phyloP scores from a whole-genome alignment of 2,797 vertebrate species.

The Gorsachius magnificus region DNA sequence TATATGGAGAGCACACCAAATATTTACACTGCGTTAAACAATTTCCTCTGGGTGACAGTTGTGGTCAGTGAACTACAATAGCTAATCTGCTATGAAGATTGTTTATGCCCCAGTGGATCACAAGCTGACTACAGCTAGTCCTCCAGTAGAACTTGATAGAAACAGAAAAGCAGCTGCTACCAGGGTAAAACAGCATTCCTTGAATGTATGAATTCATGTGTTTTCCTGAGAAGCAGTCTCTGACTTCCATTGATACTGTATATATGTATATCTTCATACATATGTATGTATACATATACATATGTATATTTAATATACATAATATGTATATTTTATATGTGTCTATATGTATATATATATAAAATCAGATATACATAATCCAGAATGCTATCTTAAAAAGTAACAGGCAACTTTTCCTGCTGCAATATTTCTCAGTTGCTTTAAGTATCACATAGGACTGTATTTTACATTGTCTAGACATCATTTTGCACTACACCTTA shows the following conservation, averaged over 20 bases:
- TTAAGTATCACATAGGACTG: neutral
- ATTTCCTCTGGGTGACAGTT: conserved; percentile 37
- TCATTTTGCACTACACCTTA: neutral
- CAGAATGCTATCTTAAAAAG: neutral
- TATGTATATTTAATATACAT: too few relatives aligned
- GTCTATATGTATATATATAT: too few relatives aligned
- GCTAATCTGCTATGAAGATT: conserved; percentile 34
- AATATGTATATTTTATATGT: too few relatives aligned
- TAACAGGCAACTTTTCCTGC: neutral
- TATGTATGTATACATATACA: too few relatives aligned
- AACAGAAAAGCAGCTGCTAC: neutral
- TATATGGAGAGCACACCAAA: neutral
- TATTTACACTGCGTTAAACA: conserved; percentile 42
- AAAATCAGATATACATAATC: neutral
- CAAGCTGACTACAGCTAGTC: conserved; percentile 11
- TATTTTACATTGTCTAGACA: neutral
- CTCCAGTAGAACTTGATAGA: neutral
- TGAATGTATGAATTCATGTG: neutral
- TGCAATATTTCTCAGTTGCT: neutral
- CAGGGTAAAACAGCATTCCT: neutral
- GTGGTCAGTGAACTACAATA: conserved; percentile 52
- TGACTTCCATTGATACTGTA: neutral
- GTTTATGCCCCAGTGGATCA: conserved; percentile 2
- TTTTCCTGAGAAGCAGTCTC: neutral
- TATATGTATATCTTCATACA: too few relatives aligned